A percentile compares a stretch with the other conserved stretches of the same genome.
Evolutionary conservation across 2,797 vertebrate species (phyloP).

Genomic region (Rhodeus uyekii): DNA sequence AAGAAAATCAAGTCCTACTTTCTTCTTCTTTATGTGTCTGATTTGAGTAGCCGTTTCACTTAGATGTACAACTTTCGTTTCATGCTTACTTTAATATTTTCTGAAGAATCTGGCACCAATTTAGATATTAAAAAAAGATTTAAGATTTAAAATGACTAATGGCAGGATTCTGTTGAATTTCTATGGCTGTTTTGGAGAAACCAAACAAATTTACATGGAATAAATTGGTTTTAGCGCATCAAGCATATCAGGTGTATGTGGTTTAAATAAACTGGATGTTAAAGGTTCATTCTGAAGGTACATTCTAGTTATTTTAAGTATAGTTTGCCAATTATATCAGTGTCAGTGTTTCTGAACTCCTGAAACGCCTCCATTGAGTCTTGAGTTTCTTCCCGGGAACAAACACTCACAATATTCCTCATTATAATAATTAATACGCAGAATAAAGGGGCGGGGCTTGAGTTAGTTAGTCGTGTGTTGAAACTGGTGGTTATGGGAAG

Average conservation of each 20-base stretch:
- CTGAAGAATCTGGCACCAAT: background rate
- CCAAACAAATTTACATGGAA: background rate
- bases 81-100: background rate
- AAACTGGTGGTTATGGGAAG: too few relatives aligned
- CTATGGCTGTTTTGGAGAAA: background rate
- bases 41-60: background rate
- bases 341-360: background rate
- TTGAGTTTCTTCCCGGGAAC: background rate
- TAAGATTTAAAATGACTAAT: background rate
- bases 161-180: background rate
- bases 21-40: background rate
- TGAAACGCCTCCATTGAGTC: background rate
- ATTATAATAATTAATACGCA: background rate
- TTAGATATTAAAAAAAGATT: background rate
- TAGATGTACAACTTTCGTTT: background rate
- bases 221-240: background rate
- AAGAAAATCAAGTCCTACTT: background rate
- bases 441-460: background rate
- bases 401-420: background rate
- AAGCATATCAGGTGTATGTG: background rate
- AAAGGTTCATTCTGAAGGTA: background rate
- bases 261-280: background rate
- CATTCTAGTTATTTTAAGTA: background rate
- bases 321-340: background rate
- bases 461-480: too few relatives aligned